These are phyloP conservation scores for Caenorhabditis latens DNA, from an alignment of 1,140 invertebrate species.

Conservation along the genomic window DNA sequence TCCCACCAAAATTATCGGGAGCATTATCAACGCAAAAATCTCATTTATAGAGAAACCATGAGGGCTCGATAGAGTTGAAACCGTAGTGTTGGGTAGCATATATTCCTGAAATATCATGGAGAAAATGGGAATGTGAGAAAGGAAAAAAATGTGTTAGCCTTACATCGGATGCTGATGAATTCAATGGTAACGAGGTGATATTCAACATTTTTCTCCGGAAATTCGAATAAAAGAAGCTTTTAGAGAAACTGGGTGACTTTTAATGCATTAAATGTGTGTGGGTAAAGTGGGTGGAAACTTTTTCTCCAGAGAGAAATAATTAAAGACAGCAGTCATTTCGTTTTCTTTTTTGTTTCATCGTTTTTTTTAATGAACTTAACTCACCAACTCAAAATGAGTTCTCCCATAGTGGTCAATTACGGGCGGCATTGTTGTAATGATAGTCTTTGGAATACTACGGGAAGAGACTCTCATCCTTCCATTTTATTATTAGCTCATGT, in stretches of 20 bases:
- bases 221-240: not conserved
- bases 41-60: slow-evolving; percentile 1
- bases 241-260: not conserved
- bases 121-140: not conserved
- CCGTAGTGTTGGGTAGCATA: slow-evolving; percentile 7
- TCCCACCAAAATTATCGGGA: slow-evolving; percentile 13
- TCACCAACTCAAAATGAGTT: slow-evolving; percentile 44
- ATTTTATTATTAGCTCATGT: slow-evolving; percentile 3
- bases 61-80: not conserved
- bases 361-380: not conserved
- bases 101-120: slow-evolving; percentile 15
- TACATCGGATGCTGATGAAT: not conserved
- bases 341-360: not conserved
- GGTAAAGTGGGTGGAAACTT: not conserved
- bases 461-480: slow-evolving; percentile 2
- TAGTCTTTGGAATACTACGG: not conserved
- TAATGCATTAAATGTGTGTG: not conserved
- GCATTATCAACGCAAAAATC: not conserved
- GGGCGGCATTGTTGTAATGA: not conserved
- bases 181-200: not conserved
- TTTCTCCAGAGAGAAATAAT: not conserved
- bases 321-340: not conserved
- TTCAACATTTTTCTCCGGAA: slow-evolving; percentile 13
- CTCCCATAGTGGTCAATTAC: slow-evolving; percentile 42
- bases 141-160: not conserved